Conservation (phyloP, 2,888 invertebrate species). For the Macaria notata region DNA sequence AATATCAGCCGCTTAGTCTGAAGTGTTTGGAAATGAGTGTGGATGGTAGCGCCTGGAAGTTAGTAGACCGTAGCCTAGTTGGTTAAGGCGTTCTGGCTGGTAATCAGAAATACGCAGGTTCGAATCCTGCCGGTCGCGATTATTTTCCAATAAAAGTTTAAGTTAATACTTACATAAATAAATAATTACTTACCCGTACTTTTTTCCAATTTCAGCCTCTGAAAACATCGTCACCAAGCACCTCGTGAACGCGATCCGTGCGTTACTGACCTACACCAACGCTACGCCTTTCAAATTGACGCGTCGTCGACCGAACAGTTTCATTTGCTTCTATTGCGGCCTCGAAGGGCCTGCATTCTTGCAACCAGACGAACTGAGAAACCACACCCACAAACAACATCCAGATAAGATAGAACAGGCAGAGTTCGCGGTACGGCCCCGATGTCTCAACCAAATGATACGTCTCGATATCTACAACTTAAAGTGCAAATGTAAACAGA, state of each 20-base stretch:
- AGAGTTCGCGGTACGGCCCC: constrained; percentile 52
- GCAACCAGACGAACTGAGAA: constrained; percentile 46
- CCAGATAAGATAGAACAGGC: constrained; percentile 36
- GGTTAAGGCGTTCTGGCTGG: too few species aligned
- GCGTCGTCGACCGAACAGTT: constrained; percentile 30
- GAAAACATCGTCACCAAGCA: constrained; percentile 19
- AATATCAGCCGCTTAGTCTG: too few species aligned
- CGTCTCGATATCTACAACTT: constrained; percentile 56
- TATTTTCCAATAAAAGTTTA: too few species aligned
- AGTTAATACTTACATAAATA: too few species aligned
- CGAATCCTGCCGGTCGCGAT: too few species aligned
- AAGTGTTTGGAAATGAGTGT: too few species aligned
- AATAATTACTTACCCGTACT: too few species aligned
- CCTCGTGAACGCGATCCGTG: constrained; percentile 51
- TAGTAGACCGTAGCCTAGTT: too few species aligned
- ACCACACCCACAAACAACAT: constrained; percentile 49
- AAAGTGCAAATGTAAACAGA: constrained; percentile 44
- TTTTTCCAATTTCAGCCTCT: constrained; percentile 1
- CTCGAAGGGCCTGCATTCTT: constrained; percentile 41
- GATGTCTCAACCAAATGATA: constrained; percentile 53
- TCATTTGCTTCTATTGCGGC: constrained; percentile 56
- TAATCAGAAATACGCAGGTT: too few species aligned
- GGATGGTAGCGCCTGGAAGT: too few species aligned
- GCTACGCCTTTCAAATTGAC: constrained; percentile 56
- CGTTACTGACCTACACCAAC: constrained; percentile 52